phyloP scores from a whole-genome alignment of 1,140 invertebrate species.

The Tribolium castaneum region DNA sequence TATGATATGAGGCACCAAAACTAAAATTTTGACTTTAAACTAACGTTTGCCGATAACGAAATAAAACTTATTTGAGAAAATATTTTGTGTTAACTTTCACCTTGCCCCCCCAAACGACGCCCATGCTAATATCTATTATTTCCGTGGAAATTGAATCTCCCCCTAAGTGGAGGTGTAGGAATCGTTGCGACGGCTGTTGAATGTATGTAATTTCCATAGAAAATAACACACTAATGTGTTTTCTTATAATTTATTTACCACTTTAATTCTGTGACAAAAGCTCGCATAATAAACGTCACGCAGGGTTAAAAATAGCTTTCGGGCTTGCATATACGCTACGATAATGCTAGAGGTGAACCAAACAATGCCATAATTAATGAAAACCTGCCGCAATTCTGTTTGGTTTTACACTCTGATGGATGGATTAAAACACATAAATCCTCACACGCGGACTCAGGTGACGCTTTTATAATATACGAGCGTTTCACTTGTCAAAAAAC shows the following conservation, averaged over 20 bases:
- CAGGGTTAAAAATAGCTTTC: conserved; percentile 31
- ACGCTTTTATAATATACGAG: conserved; percentile 23
- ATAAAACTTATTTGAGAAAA: too few relatives aligned
- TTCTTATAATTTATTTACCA: conserved; percentile 32
- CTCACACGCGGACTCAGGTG: background rate
- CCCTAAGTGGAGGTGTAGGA: background rate
- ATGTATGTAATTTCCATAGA: conserved; percentile 6
- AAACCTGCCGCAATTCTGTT: conserved; percentile 28
- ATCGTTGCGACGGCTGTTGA: background rate
- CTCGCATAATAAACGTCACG: conserved; percentile 27
- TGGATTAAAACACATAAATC: conserved; percentile 31
- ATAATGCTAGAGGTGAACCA: conserved; percentile 27
- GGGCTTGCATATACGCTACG: background rate
- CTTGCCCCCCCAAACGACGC: too few relatives aligned
- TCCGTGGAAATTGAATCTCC: conserved; percentile 19
- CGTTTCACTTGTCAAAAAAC: conserved; percentile 27
- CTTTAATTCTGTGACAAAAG: conserved; percentile 35
- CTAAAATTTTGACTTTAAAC: too few relatives aligned
- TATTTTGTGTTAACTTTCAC: too few relatives aligned
- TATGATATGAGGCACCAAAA: too few relatives aligned
- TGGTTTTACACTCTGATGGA: conserved; percentile 21
- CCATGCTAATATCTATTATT: conserved; percentile 19
- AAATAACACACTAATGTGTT: conserved; percentile 35
- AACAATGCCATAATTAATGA: conserved; percentile 26
- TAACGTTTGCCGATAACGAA: too few relatives aligned